Evolutionary conservation across 2,888 invertebrate species (phyloP).

Genomic region (Cantharis rustica): DNA sequence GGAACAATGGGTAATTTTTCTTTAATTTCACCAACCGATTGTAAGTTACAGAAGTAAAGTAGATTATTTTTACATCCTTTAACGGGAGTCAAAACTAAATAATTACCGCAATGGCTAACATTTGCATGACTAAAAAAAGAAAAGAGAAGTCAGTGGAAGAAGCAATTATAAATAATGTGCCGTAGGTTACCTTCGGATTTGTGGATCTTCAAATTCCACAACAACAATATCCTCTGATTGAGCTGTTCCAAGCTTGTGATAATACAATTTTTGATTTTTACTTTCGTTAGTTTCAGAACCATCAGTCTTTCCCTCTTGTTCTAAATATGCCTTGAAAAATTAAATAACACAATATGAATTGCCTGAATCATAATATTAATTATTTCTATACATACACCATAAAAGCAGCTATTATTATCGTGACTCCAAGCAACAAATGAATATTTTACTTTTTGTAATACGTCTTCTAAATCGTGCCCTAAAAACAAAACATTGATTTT

Average conservation of each 20-base stretch:
- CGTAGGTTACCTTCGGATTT: slow-evolving; percentile 82
- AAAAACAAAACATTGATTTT: slow-evolving; percentile 28
- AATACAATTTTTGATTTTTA: slow-evolving; percentile 91
- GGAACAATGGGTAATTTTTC: slow-evolving; percentile 73
- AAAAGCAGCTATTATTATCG: slow-evolving; percentile 94
- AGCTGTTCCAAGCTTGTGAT: slow-evolving; percentile 84
- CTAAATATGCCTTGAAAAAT: slow-evolving; percentile 72
- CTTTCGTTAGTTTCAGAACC: slow-evolving; percentile 90
- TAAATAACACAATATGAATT: not conserved
- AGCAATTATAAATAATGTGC: not conserved
- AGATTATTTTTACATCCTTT: slow-evolving; percentile 93
- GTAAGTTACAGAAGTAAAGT: slow-evolving; percentile 82
- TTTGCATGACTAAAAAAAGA: slow-evolving; percentile 70
- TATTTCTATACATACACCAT: slow-evolving; percentile 67
- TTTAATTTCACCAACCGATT: slow-evolving; percentile 65
- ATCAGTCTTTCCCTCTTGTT: slow-evolving; percentile 81
- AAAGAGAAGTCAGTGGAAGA: not conserved
- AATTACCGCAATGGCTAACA: slow-evolving; percentile 91
- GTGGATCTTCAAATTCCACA: slow-evolving; percentile 89
- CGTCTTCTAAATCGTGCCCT: slow-evolving; percentile 86
- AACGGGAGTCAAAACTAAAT: slow-evolving; percentile 80
- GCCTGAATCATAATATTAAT: not conserved
- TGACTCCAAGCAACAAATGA: slow-evolving; percentile 92
- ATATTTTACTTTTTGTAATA: slow-evolving; percentile 90
- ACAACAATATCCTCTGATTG: slow-evolving; percentile 86